Evolutionary conservation across 2,797 vertebrate genomes (phyloP).

Genomic region (Pantherophis vulpinus): DNA sequence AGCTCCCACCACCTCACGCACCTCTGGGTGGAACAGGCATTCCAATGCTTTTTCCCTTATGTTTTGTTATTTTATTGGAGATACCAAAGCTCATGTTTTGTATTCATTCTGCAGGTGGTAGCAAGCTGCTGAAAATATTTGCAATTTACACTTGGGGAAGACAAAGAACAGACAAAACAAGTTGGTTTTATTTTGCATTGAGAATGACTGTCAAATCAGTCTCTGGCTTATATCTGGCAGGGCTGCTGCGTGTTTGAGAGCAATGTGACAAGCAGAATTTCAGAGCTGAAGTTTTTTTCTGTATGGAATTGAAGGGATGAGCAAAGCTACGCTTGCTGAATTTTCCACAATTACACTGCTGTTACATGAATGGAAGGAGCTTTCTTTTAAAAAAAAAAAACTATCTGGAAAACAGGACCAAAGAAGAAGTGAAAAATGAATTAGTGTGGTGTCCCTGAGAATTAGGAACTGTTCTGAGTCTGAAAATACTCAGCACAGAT

Average conservation of each 20-base stretch:
- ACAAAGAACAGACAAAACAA: not conserved
- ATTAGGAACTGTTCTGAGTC: not conserved
- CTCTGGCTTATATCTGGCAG: not conserved
- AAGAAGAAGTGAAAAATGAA: not conserved
- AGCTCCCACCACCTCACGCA: not conserved
- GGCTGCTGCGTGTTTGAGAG: not conserved
- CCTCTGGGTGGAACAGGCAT: not conserved
- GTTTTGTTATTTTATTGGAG: not conserved
- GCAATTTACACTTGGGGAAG: constrained; percentile 12
- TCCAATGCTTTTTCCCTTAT: not conserved
- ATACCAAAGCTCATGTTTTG: not conserved
- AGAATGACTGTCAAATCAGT: not conserved
- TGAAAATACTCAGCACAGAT: not conserved
- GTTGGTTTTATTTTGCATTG: not conserved
- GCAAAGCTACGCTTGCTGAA: not conserved
- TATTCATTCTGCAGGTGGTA: not conserved
- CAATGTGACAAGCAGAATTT: not conserved
- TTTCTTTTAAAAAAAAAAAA: too few species aligned
- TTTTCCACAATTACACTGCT: not conserved
- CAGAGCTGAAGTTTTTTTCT: not conserved
- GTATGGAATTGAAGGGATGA: not conserved
- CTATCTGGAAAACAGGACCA: not conserved
- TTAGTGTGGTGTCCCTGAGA: not conserved
- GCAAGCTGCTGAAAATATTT: not conserved
- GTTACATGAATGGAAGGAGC: not conserved